A percentile compares a stretch with the other conserved stretches of the same genome.
These are phyloP conservation scores for Ochropacha duplaris DNA, from an alignment of 2,888 invertebrate species.

Conservation along the genomic window DNA sequence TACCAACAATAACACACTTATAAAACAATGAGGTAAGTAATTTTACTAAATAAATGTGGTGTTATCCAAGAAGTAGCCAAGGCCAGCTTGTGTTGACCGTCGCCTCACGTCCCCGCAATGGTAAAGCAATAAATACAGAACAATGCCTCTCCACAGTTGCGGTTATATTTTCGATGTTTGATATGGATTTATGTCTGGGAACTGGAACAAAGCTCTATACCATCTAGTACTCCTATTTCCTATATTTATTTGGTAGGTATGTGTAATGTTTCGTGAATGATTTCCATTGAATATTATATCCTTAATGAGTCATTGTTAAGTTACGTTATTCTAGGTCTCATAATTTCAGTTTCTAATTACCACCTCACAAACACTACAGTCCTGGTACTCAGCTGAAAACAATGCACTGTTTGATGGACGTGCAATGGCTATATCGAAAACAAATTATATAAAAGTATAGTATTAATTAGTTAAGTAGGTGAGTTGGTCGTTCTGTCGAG, in stretches of 20 bases:
- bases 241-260: too few species aligned
- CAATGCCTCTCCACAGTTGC: neutral
- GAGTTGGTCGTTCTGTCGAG: neutral
- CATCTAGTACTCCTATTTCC: too few species aligned
- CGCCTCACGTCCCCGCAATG: neutral
- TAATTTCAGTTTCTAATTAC: neutral
- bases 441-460: neutral
- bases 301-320: too few species aligned
- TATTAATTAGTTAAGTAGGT: constrained; percentile 3
- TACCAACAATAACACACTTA: neutral
- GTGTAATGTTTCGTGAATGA: too few species aligned
- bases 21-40: neutral
- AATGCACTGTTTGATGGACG: neutral
- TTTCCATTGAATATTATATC: too few species aligned
- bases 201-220: too few species aligned
- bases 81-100: neutral
- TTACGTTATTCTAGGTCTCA: neutral
- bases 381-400: neutral
- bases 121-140: neutral
- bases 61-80: neutral
- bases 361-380: neutral
- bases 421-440: neutral
- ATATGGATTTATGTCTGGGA: too few species aligned
- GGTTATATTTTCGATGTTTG: neutral
- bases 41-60: neutral